These are phyloP conservation scores for Ispidina picta DNA, from an alignment of 2,797 vertebrate genomes.

Conservation along the genomic window DNA sequence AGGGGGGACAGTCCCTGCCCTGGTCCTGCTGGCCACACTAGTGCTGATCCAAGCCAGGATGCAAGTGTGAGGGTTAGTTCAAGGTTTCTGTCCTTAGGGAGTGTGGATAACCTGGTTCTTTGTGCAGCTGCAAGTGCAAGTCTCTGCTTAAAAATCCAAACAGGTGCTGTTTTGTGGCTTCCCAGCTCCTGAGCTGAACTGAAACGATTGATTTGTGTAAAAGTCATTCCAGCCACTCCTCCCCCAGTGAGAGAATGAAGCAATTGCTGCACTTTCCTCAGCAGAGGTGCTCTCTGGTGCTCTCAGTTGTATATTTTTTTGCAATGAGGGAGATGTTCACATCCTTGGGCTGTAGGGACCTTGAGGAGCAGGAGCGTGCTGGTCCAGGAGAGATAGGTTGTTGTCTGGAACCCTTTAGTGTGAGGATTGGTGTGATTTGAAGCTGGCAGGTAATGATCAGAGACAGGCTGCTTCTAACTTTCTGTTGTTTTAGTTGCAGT, in stretches of 20 bases:
- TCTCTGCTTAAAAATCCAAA: neutral
- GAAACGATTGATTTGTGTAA: neutral
- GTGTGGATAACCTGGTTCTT: neutral
- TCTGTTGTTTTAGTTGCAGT: conserved; percentile 86
- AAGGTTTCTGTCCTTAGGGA: neutral
- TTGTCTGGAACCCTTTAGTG: neutral
- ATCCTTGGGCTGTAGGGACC: neutral
- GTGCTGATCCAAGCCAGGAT: neutral
- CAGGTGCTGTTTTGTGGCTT: neutral
- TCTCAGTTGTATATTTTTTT: neutral
- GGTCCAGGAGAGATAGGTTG: neutral
- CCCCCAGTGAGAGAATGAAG: neutral
- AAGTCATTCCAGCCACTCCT: neutral
- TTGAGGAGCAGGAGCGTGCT: neutral
- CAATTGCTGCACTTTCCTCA: neutral
- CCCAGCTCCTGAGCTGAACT: neutral
- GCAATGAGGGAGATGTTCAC: neutral
- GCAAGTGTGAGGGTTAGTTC: neutral
- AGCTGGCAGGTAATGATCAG: neutral
- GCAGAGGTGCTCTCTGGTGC: neutral
- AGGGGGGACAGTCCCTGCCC: neutral
- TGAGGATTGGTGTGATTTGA: neutral
- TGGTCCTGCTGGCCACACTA: neutral
- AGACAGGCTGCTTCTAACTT: neutral
- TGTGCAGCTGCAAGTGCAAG: neutral